Conservation (phyloP, 2,113 vertebrate genomes). For the Eubucco bourcierii region DNA sequence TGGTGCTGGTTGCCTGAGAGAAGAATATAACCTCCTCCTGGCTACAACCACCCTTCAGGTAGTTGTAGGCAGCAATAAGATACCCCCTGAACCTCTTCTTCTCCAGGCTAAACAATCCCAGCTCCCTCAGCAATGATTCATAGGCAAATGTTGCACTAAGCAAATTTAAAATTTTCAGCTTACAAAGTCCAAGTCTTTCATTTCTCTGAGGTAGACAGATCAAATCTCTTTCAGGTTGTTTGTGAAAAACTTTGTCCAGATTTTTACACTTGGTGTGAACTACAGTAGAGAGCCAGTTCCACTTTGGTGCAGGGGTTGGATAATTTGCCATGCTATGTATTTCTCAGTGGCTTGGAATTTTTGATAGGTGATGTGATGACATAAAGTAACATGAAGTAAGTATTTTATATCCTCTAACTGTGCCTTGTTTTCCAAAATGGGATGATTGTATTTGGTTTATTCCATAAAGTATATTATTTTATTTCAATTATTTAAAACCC, state of each 20-base stretch:
- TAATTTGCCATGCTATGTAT: background rate
- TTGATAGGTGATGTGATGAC: background rate
- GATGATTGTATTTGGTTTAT: background rate
- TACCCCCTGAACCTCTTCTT: too few relatives aligned
- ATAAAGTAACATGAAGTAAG: background rate
- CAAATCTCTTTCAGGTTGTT: background rate
- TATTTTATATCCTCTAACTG: background rate
- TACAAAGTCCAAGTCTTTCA: background rate
- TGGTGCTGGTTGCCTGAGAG: too few relatives aligned
- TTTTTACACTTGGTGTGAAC: background rate
- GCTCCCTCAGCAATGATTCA: too few relatives aligned
- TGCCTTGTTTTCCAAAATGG: background rate
- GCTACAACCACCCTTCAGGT: too few relatives aligned
- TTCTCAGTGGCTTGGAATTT: background rate
- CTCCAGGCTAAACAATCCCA: too few relatives aligned
- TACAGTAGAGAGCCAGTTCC: background rate
- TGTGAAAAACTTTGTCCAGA: background rate
- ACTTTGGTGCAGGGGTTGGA: background rate
- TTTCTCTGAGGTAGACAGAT: background rate
- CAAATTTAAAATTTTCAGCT: background rate
- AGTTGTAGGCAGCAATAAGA: too few relatives aligned
- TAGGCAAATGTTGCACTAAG: background rate
- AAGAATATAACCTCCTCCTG: too few relatives aligned
- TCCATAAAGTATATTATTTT: background rate
- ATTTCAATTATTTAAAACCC: background rate